Evolutionary conservation across 2,888 invertebrate species (phyloP), one percentile per base, ranked within the genome.

Genomic region (Hirtodrosophila cameraria): DNA sequence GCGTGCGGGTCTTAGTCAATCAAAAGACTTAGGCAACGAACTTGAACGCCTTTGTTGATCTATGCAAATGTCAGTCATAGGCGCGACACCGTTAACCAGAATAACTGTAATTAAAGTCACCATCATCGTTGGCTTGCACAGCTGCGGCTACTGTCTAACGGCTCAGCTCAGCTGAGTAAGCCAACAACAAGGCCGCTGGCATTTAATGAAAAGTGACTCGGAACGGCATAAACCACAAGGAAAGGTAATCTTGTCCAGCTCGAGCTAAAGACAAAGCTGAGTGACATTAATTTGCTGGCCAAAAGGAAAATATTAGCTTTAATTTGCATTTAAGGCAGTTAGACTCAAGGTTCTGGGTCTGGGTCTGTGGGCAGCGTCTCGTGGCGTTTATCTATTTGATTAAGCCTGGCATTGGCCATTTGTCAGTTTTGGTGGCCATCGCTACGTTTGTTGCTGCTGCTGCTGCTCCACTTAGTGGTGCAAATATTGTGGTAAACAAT

Each of bases 111-210:
- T 79, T 71, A 67, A 66, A 54, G 62, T 45, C 39, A 7, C 48
- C 52, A 70, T 35, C 50, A 55, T 36, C 36, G n/a, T 11, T 13
- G 18, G 20, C 35, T 43, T 28, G n/a, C 41, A 36, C 45, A 60
- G 69, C n/a, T n/a, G n/a, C n/a, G n/a, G n/a, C n/a, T n/a, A n/a
- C 53, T 68, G 54, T 49, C 50, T 65, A 59, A 33, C 33, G 43
- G 43, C 18, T 30, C 38, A 27, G 46, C 64, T 67, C 20, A 55
- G 27, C 46, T 42, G 58, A 67, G n/a, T 76, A 86, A 80, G 63
- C 60, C 74, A 48, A 50, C 55, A 23, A 54, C 87, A 80, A 86
- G 80, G 80, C 74, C 78, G 57, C 58, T 82, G 75, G 71, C 86
- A 85, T 85, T 82, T 85, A n/a, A 66, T 62, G 75, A 57, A 59